A percentile compares a stretch with the other conserved stretches of the same genome.
These are phyloP conservation scores for Tinea semifulvella DNA, from an alignment of 2,888 invertebrate genomes.

Conservation along the genomic window DNA sequence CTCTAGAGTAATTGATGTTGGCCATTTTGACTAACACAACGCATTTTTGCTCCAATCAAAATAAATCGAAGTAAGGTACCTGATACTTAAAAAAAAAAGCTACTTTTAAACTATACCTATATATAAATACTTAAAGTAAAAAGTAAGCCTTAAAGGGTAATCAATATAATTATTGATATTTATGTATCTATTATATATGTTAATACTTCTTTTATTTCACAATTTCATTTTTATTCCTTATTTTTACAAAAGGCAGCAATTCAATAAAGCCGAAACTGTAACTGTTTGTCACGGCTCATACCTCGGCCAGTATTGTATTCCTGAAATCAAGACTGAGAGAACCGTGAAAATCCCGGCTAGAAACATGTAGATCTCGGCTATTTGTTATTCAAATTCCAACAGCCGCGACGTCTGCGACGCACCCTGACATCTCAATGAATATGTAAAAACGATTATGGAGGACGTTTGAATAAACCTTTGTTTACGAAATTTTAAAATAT, in stretches of 20 bases:
- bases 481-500: constrained; percentile 14
- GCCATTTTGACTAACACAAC: no score
- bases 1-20: no score
- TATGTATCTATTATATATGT: no score
- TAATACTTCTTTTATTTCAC: no score
- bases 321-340: constrained; percentile 34
- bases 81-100: no score
- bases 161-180: no score
- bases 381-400: constrained; percentile 62
- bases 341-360: constrained; percentile 32
- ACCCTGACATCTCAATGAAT: constrained; percentile 57
- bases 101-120: no score
- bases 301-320: constrained; percentile 31
- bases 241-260: constrained; percentile 14
- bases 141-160: no score
- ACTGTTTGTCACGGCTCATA: constrained; percentile 26
- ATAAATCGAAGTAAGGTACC: no score
- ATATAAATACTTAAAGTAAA: no score
- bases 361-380: constrained; percentile 56
- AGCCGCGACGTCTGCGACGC: constrained; percentile 55
- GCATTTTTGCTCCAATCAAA: no score
- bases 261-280: constrained; percentile 21
- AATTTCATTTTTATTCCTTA: constrained; percentile 6
- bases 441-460: constrained; percentile 63
- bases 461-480: constrained; percentile 37